Conservation (phyloP, 2,888 invertebrate genomes). For the Ligdia adustata region DNA sequence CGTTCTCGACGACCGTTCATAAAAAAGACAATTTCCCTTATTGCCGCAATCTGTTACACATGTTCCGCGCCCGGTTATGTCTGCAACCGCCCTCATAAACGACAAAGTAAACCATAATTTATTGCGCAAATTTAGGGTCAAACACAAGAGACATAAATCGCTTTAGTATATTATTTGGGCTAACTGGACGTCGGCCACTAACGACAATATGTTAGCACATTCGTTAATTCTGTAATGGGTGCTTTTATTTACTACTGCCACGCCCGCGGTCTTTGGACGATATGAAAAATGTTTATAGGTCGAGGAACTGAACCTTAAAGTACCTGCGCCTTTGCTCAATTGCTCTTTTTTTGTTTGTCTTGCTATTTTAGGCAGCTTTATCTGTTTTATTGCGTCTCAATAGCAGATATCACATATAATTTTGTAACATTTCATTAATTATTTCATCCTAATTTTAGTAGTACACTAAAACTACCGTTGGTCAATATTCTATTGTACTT, state of each 20-base stretch:
- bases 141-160: slow-evolving; percentile 74
- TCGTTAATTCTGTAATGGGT: slow-evolving; percentile 31
- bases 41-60: slow-evolving; percentile 82
- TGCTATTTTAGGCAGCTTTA: too few species aligned
- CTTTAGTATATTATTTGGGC: slow-evolving; percentile 66
- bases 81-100: slow-evolving; percentile 80
- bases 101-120: slow-evolving; percentile 83
- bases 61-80: slow-evolving; percentile 74
- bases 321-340: too few species aligned
- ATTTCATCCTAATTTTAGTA: too few species aligned
- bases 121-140: slow-evolving; percentile 81
- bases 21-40: slow-evolving; percentile 84
- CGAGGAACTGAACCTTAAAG: too few species aligned
- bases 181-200: slow-evolving; percentile 50
- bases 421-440: too few species aligned
- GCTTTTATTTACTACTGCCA: slow-evolving; percentile 27
- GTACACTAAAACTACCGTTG: too few species aligned
- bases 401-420: too few species aligned
- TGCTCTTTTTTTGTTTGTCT: too few species aligned
- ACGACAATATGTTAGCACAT: slow-evolving; percentile 42
- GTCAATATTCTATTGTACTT: too few species aligned
- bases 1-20: slow-evolving; percentile 75
- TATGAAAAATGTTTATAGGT: slow-evolving; percentile 21
- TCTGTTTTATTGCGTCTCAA: too few species aligned
- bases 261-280: slow-evolving; percentile 9